These are phyloP conservation scores for Eonycteris spelaea DNA, from an alignment of 2,113 vertebrate genomes.

Conservation along the genomic window DNA sequence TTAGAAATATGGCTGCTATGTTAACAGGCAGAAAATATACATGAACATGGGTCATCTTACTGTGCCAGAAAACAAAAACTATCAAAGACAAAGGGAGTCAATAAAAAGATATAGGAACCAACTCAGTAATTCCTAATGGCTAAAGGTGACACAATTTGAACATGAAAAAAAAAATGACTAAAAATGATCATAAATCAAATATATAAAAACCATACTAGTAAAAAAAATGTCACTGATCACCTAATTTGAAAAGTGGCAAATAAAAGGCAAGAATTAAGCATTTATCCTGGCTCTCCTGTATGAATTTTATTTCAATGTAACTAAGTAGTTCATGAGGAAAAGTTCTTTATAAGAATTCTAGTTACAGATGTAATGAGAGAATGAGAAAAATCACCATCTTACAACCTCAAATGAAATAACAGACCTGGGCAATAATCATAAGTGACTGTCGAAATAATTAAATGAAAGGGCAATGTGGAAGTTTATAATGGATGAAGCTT, in stretches of 20 bases:
- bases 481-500: neutral
- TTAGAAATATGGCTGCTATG: neutral
- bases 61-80: neutral
- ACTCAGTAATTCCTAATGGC: neutral
- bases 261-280: neutral
- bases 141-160: neutral
- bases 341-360: neutral
- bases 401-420: neutral
- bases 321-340: neutral
- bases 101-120: neutral
- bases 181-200: neutral
- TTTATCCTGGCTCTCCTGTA: neutral
- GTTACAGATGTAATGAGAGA: neutral
- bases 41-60: neutral
- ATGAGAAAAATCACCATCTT: neutral
- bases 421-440: neutral
- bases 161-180: neutral
- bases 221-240: neutral
- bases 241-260: neutral
- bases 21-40: neutral
- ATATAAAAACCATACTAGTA: neutral
- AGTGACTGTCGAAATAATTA: neutral
- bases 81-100: neutral
- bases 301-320: conserved; percentile 23
- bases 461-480: neutral